Evolutionary conservation across 2,888 invertebrate genomes (phyloP).

Genomic region (Pristionchus fissidentatus): DNA sequence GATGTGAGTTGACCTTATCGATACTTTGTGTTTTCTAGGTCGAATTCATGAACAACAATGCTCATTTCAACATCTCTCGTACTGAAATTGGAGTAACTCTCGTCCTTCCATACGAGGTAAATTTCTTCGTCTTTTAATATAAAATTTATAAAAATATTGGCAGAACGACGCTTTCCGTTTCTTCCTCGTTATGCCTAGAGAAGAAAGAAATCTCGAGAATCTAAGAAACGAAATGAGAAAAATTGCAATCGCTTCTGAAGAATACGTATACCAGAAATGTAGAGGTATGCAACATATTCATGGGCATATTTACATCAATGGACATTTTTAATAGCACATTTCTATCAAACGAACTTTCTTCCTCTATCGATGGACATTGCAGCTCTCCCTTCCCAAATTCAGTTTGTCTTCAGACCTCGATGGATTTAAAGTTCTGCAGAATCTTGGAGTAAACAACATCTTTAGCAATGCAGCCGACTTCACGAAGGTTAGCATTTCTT

Average conservation of each 20-base stretch:
- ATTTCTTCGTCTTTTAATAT: not conserved
- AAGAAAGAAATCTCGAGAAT: not conserved
- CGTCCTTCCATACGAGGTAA: slow-evolving; percentile 5
- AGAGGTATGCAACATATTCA: not conserved
- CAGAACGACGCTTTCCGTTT: not conserved
- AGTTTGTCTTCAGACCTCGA: not conserved
- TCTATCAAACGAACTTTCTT: too few relatives aligned
- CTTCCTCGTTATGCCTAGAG: not conserved
- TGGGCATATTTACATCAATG: too few relatives aligned
- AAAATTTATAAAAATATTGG: not conserved
- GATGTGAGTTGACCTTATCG: too few relatives aligned
- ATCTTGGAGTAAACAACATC: not conserved
- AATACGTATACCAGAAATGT: not conserved
- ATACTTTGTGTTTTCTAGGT: not conserved
- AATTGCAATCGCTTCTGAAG: not conserved
- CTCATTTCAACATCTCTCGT: not conserved
- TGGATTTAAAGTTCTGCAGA: not conserved
- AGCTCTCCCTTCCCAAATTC: not conserved
- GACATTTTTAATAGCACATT: too few relatives aligned
- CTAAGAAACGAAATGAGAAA: not conserved
- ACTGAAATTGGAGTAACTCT: not conserved
- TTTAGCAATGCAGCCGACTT: not conserved
- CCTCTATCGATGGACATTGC: not conserved
- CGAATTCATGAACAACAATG: not conserved
- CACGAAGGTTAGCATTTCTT: too few relatives aligned